Percentiles rank a stretch among this genome's conserved stretches.
These are phyloP conservation scores for Eristalis arbustorum DNA, from an alignment of 2,888 invertebrate genomes.

Conservation along the genomic window DNA sequence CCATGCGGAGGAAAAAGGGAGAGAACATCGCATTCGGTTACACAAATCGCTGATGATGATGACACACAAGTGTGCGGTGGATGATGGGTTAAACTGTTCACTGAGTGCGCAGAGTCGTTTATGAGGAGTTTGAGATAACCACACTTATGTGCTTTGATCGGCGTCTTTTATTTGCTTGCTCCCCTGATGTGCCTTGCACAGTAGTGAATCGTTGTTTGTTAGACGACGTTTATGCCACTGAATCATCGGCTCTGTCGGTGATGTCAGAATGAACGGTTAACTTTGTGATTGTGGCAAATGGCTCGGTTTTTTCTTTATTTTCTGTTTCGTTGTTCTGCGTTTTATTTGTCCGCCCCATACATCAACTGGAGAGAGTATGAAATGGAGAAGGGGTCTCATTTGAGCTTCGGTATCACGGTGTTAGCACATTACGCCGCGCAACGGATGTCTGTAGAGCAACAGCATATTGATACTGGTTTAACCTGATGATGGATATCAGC, in stretches of 20 bases:
- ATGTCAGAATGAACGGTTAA: not conserved
- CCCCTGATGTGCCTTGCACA: not conserved
- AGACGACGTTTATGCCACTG: not conserved
- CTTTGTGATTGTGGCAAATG: not conserved
- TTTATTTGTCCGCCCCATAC: not conserved
- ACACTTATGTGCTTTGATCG: not conserved
- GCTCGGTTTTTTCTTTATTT: not conserved
- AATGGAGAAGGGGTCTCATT: not conserved
- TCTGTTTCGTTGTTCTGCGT: not conserved
- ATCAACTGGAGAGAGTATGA: not conserved
- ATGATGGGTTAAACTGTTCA: not conserved
- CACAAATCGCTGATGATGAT: not conserved
- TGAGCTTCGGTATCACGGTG: not conserved
- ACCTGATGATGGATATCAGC: not conserved
- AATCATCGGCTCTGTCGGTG: not conserved
- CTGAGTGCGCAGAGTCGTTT: not conserved
- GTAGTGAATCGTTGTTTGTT: not conserved
- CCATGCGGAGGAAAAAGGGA: not conserved
- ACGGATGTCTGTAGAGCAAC: not conserved
- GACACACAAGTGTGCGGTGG: not conserved
- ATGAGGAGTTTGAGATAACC: no score
- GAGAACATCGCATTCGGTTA: not conserved
- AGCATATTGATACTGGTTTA: not conserved
- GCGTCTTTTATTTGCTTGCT: not conserved
- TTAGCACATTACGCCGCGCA: not conserved